These are phyloP conservation scores for Otolemur crassicaudatus DNA, from an alignment of 2,797 vertebrate genomes.

Conservation along the genomic window DNA sequence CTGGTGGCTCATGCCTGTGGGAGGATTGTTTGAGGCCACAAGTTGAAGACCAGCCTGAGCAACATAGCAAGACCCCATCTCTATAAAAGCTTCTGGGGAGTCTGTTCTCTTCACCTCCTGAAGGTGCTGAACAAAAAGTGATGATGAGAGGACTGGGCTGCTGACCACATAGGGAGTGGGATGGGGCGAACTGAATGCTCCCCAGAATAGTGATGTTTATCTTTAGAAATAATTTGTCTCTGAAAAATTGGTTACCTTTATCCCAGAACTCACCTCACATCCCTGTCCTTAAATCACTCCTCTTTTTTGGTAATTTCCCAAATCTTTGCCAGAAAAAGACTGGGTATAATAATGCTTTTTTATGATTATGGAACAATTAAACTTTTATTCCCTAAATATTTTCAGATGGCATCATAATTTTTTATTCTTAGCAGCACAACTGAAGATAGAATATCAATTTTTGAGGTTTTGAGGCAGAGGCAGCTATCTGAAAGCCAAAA, in stretches of 20 bases:
- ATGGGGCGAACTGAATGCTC: accelerated
- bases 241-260: neutral
- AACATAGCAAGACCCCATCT: too few relatives aligned
- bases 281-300: neutral
- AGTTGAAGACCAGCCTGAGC: too few relatives aligned
- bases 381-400: neutral
- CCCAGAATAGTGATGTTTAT: accelerated
- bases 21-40: too few relatives aligned
- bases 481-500: neutral
- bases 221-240: neutral
- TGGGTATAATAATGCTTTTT: neutral
- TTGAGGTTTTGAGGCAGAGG: neutral
- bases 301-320: neutral
- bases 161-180: accelerated
- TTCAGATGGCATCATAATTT: neutral
- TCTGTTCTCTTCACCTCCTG: neutral
- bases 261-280: neutral
- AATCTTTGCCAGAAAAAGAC: neutral
- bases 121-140: neutral
- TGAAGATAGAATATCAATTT: neutral
- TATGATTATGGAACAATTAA: neutral
- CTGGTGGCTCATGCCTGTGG: too few relatives aligned
- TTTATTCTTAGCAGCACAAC: neutral
- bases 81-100: neutral
- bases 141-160: neutral